Conservation (phyloP, 64 coral and sea anemone species). For the Porites australiensis region DNA sequence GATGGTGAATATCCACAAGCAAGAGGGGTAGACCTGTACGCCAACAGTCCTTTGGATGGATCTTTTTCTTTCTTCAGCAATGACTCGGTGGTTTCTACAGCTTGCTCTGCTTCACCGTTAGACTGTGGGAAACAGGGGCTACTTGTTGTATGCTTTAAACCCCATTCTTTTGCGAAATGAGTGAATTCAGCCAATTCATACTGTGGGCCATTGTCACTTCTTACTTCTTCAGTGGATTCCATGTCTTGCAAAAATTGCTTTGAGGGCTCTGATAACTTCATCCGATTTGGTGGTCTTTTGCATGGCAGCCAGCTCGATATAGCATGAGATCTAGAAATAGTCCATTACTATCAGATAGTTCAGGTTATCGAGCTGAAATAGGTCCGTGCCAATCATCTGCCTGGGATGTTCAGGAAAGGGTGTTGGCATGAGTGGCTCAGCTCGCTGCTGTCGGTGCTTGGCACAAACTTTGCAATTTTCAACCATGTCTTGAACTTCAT, state of each 20-base stretch:
- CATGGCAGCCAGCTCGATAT: slow-evolving; percentile 32
- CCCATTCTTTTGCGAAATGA: slow-evolving; percentile 21
- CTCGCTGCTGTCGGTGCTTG: background rate
- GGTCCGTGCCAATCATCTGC: background rate
- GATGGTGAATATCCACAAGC: slow-evolving; percentile 54
- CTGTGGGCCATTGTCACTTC: slow-evolving; percentile 49
- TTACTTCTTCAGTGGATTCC: slow-evolving; percentile 52
- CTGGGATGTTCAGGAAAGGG: slow-evolving; percentile 40
- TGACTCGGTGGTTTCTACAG: slow-evolving; percentile 35
- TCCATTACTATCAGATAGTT: slow-evolving; percentile 36
- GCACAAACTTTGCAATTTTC: slow-evolving; percentile 28
- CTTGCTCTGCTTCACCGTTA: slow-evolving; percentile 38
- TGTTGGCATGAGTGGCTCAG: slow-evolving; percentile 36
- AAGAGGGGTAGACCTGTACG: slow-evolving; percentile 58
- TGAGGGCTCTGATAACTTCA: slow-evolving; percentile 5
- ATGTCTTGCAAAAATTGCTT: slow-evolving; percentile 55
- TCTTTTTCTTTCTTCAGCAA: slow-evolving; percentile 51
- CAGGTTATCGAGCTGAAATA: slow-evolving; percentile 39
- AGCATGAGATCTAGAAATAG: slow-evolving; percentile 26
- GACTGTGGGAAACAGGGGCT: slow-evolving; percentile 23
- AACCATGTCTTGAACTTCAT: slow-evolving; percentile 33
- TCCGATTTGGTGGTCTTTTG: background rate
- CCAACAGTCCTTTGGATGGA: slow-evolving; percentile 15
- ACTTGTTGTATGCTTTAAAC: slow-evolving; percentile 12
- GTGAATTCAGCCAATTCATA: slow-evolving; percentile 26